phyloP scores from a whole-genome alignment of 2,888 invertebrate genomes.

The Pollenia labialis region DNA sequence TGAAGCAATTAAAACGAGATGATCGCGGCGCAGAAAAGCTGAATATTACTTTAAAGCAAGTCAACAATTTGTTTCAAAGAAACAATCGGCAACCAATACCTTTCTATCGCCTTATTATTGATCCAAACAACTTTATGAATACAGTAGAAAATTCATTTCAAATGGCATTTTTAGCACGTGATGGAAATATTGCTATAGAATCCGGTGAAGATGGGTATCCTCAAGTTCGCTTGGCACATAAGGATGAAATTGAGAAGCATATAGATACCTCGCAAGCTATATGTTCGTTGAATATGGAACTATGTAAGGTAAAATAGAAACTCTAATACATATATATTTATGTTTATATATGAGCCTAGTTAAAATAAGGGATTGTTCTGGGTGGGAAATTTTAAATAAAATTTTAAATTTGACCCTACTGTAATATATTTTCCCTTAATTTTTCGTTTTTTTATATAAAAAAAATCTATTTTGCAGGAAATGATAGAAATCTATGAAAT shows the following conservation, averaged over 20 bases:
- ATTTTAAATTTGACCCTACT: no score
- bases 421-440: neutral
- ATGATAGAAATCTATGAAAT: conserved; percentile 79
- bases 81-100: conserved; percentile 84
- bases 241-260: conserved; percentile 62
- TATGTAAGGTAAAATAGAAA: conserved; percentile 76
- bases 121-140: conserved; percentile 85
- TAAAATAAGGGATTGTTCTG: no score
- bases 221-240: conserved; percentile 76
- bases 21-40: conserved; percentile 86
- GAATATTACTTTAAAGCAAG: conserved; percentile 84
- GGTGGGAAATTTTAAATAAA: no score
- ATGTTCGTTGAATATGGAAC: conserved; percentile 77
- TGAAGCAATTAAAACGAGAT: conserved; percentile 84
- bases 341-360: no score
- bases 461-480: conserved; percentile 75
- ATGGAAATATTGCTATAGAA: conserved; percentile 85
- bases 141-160: conserved; percentile 87
- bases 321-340: no score
- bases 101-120: conserved; percentile 86
- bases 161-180: conserved; percentile 86
- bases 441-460: neutral
- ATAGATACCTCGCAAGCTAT: conserved; percentile 78
- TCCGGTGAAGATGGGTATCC: conserved; percentile 82
- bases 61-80: conserved; percentile 83